Percentiles rank a stretch among this genome's conserved stretches.
Evolutionary conservation across 1,140 invertebrate species (phyloP).

Genomic region (Thereuonema tuberculata): DNA sequence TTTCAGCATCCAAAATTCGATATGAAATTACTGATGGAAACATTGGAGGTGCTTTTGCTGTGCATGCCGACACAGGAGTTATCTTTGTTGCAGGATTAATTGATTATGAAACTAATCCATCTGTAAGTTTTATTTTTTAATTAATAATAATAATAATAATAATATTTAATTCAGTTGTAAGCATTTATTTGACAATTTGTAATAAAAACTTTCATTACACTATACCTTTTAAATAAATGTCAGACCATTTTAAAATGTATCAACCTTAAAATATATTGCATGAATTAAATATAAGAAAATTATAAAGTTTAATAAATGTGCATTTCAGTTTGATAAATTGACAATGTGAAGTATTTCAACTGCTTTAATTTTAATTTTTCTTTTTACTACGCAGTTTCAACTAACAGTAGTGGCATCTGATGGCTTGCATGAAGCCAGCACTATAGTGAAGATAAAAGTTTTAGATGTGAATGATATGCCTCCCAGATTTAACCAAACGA

Average conservation of each 20-base stretch:
- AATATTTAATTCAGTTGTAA: too few species aligned
- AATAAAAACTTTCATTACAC: too few species aligned
- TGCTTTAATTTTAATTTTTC: background rate
- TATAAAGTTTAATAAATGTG: too few species aligned
- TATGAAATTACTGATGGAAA: conserved; percentile 32
- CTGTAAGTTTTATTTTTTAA: background rate
- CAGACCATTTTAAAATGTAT: too few species aligned
- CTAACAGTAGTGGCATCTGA: conserved; percentile 62
- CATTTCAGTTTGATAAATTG: too few species aligned
- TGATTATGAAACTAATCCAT: conserved; percentile 29
- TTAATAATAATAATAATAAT: background rate
- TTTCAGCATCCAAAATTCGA: conserved; percentile 17
- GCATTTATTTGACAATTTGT: too few species aligned
- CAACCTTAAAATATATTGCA: too few species aligned
- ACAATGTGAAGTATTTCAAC: too few species aligned
- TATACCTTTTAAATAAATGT: too few species aligned
- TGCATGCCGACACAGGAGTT: conserved; percentile 27
- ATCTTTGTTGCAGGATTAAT: conserved; percentile 29
- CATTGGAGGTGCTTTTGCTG: conserved; percentile 28
- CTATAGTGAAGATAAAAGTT: conserved; percentile 59
- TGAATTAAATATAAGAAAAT: too few species aligned
- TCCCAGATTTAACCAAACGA: conserved; percentile 47
- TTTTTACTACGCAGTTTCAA: conserved; percentile 40
- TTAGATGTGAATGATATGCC: conserved; percentile 62
- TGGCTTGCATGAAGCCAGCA: conserved; percentile 55